Evolutionary conservation across 2,113 vertebrate species (phyloP), one percentile per base, ranked within the genome.

Genomic region (Chionomys nivalis): DNA sequence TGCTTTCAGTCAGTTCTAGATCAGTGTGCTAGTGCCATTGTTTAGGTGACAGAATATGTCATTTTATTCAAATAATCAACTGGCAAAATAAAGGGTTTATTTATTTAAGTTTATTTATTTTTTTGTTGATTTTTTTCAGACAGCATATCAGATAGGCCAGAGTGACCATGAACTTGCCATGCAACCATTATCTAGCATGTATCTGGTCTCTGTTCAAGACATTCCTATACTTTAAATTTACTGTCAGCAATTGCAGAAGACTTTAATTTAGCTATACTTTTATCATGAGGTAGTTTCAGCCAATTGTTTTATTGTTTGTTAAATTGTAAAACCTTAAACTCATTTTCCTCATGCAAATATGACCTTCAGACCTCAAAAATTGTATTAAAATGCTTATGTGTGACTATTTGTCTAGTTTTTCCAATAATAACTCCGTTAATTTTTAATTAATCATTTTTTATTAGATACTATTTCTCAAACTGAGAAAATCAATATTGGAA

Each of bases 331-430:
- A 95, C 1, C 58, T 63, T 91, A 88, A 96, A 90, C 85, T 95
- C 23, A 97, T 14, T 98, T 98, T 98, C 66, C 89, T 96, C 72
- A 98, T 98, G 95, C 92, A 98, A 97, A 98, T 98, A 96, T 96
- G 85, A 97, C 94, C 95, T 98, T 97, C 98, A 72, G 76, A 81
- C 95, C 65, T 97, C 79, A 89, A 66, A 83, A 90, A 92, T 65
- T 93, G 68, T 97, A 96, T 97, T 98, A 89, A 97, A 93, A 97
- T 0, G 0, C 47, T 47, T 68, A 47, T 86, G 39, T 65, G 4
- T 68, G 39, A 16, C 16, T 36, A 65, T 36, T 66, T 47, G 7
- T 95, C 86, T 97, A 63, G 39, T 96, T 96, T 76, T 73, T 47
- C 23, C 31, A 89, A 7, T 89, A 42, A 89, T 39, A 11, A 28